Evolutionary conservation across 2,888 invertebrate genomes (phyloP).

Genomic region (Acleris laterana): DNA sequence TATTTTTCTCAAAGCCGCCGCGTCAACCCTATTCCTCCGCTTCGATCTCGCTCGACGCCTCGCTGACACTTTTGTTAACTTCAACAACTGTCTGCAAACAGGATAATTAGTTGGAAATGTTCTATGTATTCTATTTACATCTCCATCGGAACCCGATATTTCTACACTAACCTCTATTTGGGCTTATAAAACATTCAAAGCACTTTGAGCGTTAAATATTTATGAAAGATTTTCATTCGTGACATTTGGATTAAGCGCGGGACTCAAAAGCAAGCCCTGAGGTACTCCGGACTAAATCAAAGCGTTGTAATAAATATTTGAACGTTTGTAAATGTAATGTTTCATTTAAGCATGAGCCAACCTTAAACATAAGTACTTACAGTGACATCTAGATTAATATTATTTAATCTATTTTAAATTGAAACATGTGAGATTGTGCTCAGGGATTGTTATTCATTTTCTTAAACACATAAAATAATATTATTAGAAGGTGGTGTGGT

Average conservation of each 20-base stretch:
- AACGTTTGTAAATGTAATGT: conserved; percentile 2
- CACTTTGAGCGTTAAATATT: conserved; percentile 27
- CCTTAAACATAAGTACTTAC: conserved; percentile 1
- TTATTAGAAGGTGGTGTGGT: too few species aligned
- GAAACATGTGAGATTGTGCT: too few species aligned
- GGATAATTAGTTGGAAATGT: conserved; percentile 38
- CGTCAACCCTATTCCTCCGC: conserved; percentile 17
- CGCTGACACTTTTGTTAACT: conserved; percentile 35
- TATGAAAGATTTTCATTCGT: conserved; percentile 16
- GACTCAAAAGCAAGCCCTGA: conserved; percentile 9
- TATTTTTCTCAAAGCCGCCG: not conserved
- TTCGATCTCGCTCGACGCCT: conserved; percentile 20
- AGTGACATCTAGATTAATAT: too few species aligned
- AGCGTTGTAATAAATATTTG: conserved; percentile 18
- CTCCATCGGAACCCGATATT: conserved; percentile 22
- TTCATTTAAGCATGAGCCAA: not conserved
- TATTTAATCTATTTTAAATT: too few species aligned
- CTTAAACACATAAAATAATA: too few species aligned
- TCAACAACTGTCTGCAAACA: conserved; percentile 30
- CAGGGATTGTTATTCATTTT: too few species aligned
- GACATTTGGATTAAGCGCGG: conserved; percentile 22
- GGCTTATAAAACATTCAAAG: conserved; percentile 11
- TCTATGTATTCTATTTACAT: conserved; percentile 36
- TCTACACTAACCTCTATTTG: not conserved
- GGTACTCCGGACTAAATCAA: conserved; percentile 11